These are phyloP conservation scores for Pomacea canaliculata DNA, from an alignment of 2,888 invertebrate species.

Conservation along the genomic window DNA sequence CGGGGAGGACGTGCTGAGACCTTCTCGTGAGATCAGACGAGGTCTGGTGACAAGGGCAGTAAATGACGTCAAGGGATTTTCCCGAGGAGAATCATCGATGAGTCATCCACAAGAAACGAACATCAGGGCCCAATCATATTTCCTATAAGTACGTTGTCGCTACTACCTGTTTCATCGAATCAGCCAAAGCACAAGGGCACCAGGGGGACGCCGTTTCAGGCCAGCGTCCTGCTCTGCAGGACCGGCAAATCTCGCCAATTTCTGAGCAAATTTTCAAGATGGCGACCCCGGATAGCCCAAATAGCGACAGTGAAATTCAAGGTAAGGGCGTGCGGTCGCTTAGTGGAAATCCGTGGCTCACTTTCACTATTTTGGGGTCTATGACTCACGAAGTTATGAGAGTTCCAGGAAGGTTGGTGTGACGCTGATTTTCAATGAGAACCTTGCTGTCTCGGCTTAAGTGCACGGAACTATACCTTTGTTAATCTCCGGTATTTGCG, in stretches of 20 bases:
- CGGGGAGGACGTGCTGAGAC: not conserved
- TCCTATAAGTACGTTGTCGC: conserved; percentile 37
- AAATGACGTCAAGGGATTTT: conserved; percentile 66
- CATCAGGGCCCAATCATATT: conserved; percentile 54
- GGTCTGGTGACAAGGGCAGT: conserved; percentile 18
- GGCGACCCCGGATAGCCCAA: conserved; percentile 59
- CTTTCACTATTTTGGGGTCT: conserved; percentile 50
- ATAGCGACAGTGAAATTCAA: conserved; percentile 45
- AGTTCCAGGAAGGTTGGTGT: conserved; percentile 30
- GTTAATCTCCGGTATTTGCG: not conserved
- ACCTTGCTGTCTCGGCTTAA: not conserved
- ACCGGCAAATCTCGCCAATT: conserved; percentile 35
- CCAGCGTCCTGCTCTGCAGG: conserved; percentile 33
- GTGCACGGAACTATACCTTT: not conserved
- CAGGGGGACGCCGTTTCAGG: conserved; percentile 33
- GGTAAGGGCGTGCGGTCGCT: conserved; percentile 44
- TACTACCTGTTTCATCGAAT: conserved; percentile 39
- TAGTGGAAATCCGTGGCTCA: conserved; percentile 34
- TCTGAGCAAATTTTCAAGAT: conserved; percentile 57
- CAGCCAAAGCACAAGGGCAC: conserved; percentile 35
- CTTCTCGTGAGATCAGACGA: conserved; percentile 20
- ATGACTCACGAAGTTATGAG: conserved; percentile 48
- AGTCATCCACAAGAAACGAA: conserved; percentile 65
- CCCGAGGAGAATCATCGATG: conserved; percentile 65
- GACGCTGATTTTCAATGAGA: conserved; percentile 18